phyloP scores from a whole-genome alignment of 2,113 vertebrate genomes.

The Spea bombifrons region DNA sequence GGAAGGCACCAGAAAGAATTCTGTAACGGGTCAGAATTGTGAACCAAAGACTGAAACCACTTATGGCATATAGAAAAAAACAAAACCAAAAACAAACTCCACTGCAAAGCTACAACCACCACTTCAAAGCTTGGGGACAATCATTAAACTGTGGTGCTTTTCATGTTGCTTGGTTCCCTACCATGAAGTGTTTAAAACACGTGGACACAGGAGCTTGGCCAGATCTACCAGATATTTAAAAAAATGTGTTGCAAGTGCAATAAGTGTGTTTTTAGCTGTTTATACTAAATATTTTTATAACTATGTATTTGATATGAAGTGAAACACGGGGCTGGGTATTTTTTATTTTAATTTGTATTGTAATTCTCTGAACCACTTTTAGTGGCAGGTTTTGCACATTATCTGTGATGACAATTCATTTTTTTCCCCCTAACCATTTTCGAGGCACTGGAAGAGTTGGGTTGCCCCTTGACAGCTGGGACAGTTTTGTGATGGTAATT shows the following conservation, averaged over 20 bases:
- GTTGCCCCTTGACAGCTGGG: conserved; percentile 10
- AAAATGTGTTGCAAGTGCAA: conserved; percentile 66
- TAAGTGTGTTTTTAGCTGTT: conserved; percentile 57
- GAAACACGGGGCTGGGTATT: conserved; percentile 41
- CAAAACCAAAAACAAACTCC: conserved; percentile 26
- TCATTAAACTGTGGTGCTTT: conserved; percentile 40
- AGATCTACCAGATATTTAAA: conserved; percentile 59
- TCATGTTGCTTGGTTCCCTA: conserved; percentile 36
- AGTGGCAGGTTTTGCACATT: conserved; percentile 44
- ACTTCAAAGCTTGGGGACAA: conserved; percentile 29
- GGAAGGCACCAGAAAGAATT: conserved; percentile 9
- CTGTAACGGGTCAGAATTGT: neutral
- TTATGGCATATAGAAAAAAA: neutral
- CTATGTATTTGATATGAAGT: conserved; percentile 42
- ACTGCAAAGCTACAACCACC: conserved; percentile 17
- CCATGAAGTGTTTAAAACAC: conserved; percentile 34
- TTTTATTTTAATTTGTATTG: conserved; percentile 6
- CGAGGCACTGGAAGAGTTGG: conserved; percentile 32
- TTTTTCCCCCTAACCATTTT: neutral
- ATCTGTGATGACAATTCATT: conserved; percentile 23
- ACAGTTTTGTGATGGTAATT: neutral
- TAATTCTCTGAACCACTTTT: conserved; percentile 29
- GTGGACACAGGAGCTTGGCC: conserved; percentile 35
- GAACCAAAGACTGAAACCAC: conserved; percentile 21
- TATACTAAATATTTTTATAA: conserved; percentile 43